These are phyloP conservation scores for Darevskia mixta DNA, from an alignment of 2,797 vertebrate genomes.

Conservation along the genomic window DNA sequence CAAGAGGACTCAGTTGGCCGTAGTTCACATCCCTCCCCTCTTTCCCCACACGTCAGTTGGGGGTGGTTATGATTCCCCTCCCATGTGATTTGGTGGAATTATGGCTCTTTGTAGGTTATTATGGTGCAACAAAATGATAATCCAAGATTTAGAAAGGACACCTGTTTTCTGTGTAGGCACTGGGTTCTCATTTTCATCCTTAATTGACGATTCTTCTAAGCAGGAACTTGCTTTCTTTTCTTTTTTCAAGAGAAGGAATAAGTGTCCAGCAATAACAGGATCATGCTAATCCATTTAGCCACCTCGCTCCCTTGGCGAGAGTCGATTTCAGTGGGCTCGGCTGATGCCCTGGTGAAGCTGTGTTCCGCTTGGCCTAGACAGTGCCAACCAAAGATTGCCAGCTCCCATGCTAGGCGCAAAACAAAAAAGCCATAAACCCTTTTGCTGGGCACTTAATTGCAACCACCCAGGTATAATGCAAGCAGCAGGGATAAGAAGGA, in stretches of 20 bases:
- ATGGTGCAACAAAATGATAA: no score
- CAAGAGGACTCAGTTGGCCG: no score
- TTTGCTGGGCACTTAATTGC: background rate
- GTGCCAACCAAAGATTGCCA: background rate
- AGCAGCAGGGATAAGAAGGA: background rate
- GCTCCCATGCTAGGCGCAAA: background rate
- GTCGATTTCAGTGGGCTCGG: background rate
- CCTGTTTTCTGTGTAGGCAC: background rate
- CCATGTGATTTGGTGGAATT: background rate
- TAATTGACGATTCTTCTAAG: background rate
- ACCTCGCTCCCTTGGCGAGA: background rate
- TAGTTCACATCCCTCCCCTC: no score
- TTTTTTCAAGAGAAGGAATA: background rate
- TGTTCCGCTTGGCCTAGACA: background rate
- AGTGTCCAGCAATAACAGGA: slow-evolving; percentile 3
- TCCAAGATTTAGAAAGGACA: no score
- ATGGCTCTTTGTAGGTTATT: background rate
- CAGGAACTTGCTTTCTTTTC: background rate
- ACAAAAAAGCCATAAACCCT: background rate
- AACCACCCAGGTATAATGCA: background rate
- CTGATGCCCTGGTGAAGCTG: accelerated
- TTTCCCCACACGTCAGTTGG: background rate
- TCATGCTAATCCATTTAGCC: slow-evolving; percentile 13
- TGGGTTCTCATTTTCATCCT: background rate
- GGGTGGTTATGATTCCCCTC: background rate